Conservation (phyloP, 2,888 invertebrate genomes). For the Saturnia japonica region DNA sequence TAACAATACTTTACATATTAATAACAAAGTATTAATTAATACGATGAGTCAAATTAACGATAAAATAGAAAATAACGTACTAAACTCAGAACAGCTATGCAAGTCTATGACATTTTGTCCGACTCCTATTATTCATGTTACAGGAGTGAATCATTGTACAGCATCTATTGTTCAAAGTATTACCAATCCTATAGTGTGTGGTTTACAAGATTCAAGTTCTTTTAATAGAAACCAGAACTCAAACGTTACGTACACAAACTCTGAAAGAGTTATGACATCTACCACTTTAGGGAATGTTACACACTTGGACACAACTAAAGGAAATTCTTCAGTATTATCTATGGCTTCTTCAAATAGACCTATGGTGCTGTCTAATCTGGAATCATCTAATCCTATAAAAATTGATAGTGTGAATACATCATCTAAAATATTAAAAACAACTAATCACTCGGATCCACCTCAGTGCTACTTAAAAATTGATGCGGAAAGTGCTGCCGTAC, state of each 20-base stretch:
- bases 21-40: slow-evolving; percentile 68
- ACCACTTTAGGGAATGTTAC: slow-evolving; percentile 59
- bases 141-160: slow-evolving; percentile 55
- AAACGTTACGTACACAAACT: slow-evolving; percentile 69
- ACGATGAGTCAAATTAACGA: slow-evolving; percentile 59
- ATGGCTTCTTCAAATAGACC: slow-evolving; percentile 64
- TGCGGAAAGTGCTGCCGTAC: slow-evolving; percentile 33
- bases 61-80: slow-evolving; percentile 59
- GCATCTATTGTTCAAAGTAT: slow-evolving; percentile 63
- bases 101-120: slow-evolving; percentile 50
- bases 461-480: slow-evolving; percentile 56
- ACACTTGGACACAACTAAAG: slow-evolving; percentile 64
- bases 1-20: slow-evolving; percentile 60
- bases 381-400: slow-evolving; percentile 52
- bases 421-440: slow-evolving; percentile 63
- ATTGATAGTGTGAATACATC: slow-evolving; percentile 60
- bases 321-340: slow-evolving; percentile 63
- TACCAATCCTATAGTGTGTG: slow-evolving; percentile 58
- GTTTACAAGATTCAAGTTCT: slow-evolving; percentile 55
- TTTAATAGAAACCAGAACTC: slow-evolving; percentile 57
- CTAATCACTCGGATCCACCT: slow-evolving; percentile 48
- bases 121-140: slow-evolving; percentile 66
- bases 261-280: slow-evolving; percentile 63
- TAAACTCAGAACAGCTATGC: slow-evolving; percentile 60
- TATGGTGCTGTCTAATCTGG: slow-evolving; percentile 62